phyloP scores from a whole-genome alignment of 2,888 invertebrate genomes.

The Brachynemurus nebulosus region DNA sequence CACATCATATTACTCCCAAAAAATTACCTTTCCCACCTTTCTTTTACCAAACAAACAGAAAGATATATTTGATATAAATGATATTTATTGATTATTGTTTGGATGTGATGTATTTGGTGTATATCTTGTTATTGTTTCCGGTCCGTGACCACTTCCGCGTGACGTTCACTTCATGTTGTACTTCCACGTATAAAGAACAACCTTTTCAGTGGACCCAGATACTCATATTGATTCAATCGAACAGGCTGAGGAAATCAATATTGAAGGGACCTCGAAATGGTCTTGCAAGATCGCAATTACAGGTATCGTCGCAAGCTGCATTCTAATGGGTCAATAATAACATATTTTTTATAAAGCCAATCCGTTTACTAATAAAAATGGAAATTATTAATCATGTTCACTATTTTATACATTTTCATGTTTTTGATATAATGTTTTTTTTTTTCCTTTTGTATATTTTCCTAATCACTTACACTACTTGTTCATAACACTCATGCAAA shows the following conservation, averaged over 20 bases:
- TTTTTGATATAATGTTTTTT: no score
- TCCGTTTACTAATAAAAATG: no score
- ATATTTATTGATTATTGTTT: constrained; percentile 18
- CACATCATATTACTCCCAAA: background rate
- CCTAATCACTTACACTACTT: no score
- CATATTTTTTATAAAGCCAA: background rate
- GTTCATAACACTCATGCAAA: no score
- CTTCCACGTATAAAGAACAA: constrained; percentile 91
- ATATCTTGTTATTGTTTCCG: constrained; percentile 30
- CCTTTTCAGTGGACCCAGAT: constrained; percentile 94
- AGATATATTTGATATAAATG: background rate
- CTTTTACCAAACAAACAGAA: no score
- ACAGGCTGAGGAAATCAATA: constrained; percentile 94
- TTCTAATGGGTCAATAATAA: constrained; percentile 33
- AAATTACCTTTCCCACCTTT: no score
- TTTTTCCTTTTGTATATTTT: no score
- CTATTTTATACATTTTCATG: no score
- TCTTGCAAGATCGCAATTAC: constrained; percentile 99
- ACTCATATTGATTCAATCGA: constrained; percentile 96
- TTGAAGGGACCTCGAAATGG: constrained; percentile 99
- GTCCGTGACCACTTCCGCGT: constrained; percentile 17
- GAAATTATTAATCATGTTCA: no score
- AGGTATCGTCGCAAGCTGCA: constrained; percentile 57
- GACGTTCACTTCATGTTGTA: constrained; percentile 20
- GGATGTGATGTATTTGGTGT: constrained; percentile 27